A percentile compares a stretch with the other conserved stretches of the same genome.
These are phyloP conservation scores for Drosophila orosa DNA, from an alignment of 1,140 invertebrate genomes.

Conservation along the genomic window DNA sequence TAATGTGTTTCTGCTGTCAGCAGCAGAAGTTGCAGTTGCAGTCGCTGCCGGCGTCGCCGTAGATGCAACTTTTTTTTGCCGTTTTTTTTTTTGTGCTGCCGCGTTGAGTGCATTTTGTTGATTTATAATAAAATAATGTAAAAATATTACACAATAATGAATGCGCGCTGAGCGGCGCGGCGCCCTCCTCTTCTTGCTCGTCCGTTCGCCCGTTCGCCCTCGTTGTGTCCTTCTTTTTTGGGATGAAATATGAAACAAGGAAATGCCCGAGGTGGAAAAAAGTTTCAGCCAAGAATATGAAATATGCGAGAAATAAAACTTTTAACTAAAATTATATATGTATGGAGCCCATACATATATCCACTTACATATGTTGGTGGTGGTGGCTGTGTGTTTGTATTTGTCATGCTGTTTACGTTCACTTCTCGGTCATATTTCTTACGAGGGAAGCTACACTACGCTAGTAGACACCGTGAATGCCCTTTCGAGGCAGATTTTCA, in stretches of 20 bases:
- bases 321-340: constrained; percentile 83
- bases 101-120: constrained; percentile 81
- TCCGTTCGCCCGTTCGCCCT: constrained; percentile 16
- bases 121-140: constrained; percentile 84
- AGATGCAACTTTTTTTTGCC: constrained; percentile 69
- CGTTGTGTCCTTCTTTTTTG: constrained; percentile 54
- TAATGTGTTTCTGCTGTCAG: constrained; percentile 82
- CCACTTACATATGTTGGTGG: constrained; percentile 37
- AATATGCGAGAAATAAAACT: constrained; percentile 81
- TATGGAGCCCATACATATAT: constrained; percentile 50
- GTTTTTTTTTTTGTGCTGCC: constrained; percentile 30
- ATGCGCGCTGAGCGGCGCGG: constrained; percentile 46
- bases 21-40: constrained; percentile 60
- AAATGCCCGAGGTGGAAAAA: constrained; percentile 67
- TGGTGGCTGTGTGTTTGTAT: constrained; percentile 51
- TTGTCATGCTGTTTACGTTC: constrained; percentile 76
- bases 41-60: constrained; percentile 36
- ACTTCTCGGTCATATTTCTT: constrained; percentile 70
- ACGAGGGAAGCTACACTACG: constrained; percentile 13
- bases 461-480: constrained; percentile 32
- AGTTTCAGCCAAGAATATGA: constrained; percentile 75
- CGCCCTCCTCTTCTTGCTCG: background rate
- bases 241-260: constrained; percentile 78
- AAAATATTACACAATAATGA: constrained; percentile 84
- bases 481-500: constrained; percentile 8